A percentile compares a stretch with the other conserved stretches of the same genome.
Conservation (phyloP, 2,113 vertebrate genomes). For the Geothlypis trichas region DNA sequence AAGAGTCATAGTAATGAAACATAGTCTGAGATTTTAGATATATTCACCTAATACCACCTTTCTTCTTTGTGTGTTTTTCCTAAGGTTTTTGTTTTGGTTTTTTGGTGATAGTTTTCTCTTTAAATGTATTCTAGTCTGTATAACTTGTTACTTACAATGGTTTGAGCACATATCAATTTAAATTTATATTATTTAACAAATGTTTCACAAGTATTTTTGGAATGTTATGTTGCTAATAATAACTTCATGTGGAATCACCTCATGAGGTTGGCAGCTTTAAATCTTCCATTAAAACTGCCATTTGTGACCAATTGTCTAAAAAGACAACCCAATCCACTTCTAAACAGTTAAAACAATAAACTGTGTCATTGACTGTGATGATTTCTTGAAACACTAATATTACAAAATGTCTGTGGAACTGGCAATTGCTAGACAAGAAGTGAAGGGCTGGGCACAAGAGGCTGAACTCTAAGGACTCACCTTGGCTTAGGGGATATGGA, state of each 20-base stretch:
- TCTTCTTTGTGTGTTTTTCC: not conserved
- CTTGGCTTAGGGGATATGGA: not conserved
- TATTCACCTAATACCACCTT: not conserved
- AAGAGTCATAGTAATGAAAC: not conserved
- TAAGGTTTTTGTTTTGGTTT: not conserved
- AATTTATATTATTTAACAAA: not conserved
- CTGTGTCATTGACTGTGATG: not conserved
- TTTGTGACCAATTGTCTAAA: not conserved
- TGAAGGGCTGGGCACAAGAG: not conserved
- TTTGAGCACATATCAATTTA: not conserved
- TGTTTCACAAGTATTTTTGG: not conserved
- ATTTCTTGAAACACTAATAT: not conserved
- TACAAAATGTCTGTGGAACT: not conserved
- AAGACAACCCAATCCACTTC: not conserved
- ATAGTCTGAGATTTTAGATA: not conserved
- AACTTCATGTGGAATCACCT: not conserved
- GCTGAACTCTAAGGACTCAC: not conserved
- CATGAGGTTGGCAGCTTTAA: not conserved
- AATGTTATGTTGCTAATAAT: not conserved
- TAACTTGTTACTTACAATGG: not conserved
- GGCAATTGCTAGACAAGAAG: not conserved
- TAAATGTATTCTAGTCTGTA: not conserved
- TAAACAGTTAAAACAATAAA: not conserved
- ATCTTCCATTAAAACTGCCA: not conserved
- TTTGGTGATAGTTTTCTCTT: rapidly evolving